Evolutionary conservation across 2,797 vertebrate genomes (phyloP), one percentile per base, ranked within the genome.

Genomic region (Microctenopoma steveboyesi): DNA sequence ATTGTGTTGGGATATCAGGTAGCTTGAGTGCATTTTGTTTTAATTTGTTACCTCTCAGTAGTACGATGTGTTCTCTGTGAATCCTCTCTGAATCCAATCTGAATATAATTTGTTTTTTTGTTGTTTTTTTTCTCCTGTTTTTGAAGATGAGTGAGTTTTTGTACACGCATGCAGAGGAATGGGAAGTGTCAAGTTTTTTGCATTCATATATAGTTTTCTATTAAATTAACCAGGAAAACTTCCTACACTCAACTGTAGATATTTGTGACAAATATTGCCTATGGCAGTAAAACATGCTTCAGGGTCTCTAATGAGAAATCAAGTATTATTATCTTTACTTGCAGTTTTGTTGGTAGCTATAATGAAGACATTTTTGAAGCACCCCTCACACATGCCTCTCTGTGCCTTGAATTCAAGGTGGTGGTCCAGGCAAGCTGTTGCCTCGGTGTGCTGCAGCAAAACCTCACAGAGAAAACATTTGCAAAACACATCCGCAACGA

Each of bases 1-100:
- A 76, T 67, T 56, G 49, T 62, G 55, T 30, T 56, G 18, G 30
- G 22, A 63, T 68, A 55, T 67, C 45, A 42, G 54, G 61, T 58
- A 27, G 39, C 64, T 53, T 7, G n/a, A 66, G 53, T 15, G 47
- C n/a, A 13, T 63, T 27, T 22, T 67, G 28, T 74, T 63, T 74
- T 54, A 61, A 56, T 76, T 78, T 55, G 15, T 73, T 25, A 42
- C 48, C 28, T 71, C 47, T 13, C 43, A 5, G 48, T 49, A 25
- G 35, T 4, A 4, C 11, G 10, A 57, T n/a, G 18, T 28, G 25
- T 50, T 52, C 37, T 25, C 42, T 35, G 46, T 63, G 30, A 13
- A 12, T 47, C 1, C 5, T 25, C 11, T 56, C 2, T 14, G 40
- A 13, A 12, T 47, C 1, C 5, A 25, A 9, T 56, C 2, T 14